These are phyloP conservation scores for Epinotia nisella DNA, from an alignment of 2,888 invertebrate species.

Conservation along the genomic window DNA sequence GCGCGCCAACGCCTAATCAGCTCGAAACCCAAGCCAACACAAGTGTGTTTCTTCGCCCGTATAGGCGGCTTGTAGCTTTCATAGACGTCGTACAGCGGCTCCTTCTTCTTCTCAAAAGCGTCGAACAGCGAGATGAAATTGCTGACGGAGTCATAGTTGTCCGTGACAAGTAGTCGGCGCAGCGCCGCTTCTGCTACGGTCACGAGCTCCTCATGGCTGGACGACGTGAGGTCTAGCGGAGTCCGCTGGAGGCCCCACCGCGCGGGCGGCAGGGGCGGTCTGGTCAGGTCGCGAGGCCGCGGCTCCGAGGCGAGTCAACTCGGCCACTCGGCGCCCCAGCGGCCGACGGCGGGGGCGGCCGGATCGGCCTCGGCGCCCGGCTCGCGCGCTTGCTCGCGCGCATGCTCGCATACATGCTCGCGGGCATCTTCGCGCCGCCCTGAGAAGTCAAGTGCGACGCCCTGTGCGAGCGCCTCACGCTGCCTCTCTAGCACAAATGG, in stretches of 20 bases:
- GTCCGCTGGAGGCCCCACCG: slow-evolving; percentile 72
- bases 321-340: slow-evolving; percentile 98
- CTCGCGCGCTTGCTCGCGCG: slow-evolving; percentile 61
- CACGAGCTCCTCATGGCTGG: slow-evolving; percentile 91
- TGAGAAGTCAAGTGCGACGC: slow-evolving; percentile 73
- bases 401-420: slow-evolving; percentile 62
- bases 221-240: slow-evolving; percentile 63
- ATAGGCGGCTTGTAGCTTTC: slow-evolving; percentile 91
- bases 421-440: slow-evolving; percentile 47
- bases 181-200: slow-evolving; percentile 91
- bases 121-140: slow-evolving; percentile 90
- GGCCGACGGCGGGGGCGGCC: slow-evolving; percentile 91
- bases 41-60: slow-evolving; percentile 91
- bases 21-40: slow-evolving; percentile 94
- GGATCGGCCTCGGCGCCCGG: slow-evolving; percentile 82
- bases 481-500: slow-evolving; percentile 87
- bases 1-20: slow-evolving; percentile 87
- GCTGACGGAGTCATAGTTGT: slow-evolving; percentile 95
- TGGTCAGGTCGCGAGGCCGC: slow-evolving; percentile 55
- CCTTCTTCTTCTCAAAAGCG: slow-evolving; percentile 85
- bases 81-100: slow-evolving; percentile 88
- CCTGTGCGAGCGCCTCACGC: slow-evolving; percentile 86
- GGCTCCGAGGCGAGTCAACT: slow-evolving; percentile 95
- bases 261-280: slow-evolving; percentile 59
- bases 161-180: slow-evolving; percentile 91